phyloP scores from a whole-genome alignment of 1,140 invertebrate species.

The Eciton burchellii region DNA sequence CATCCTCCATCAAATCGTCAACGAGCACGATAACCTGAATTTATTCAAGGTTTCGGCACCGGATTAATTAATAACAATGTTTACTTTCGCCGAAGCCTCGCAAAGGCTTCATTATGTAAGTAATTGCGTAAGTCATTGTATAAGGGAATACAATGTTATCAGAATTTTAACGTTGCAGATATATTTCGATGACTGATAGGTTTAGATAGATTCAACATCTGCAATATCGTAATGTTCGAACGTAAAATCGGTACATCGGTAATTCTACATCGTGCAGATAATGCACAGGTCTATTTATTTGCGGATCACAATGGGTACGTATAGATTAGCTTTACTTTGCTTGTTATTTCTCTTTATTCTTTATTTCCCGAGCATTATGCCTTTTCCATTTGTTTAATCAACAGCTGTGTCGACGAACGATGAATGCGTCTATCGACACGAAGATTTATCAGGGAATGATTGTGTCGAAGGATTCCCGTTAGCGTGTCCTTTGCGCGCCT shows the following conservation, averaged over 20 bases:
- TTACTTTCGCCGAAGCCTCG: no score
- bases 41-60: no score
- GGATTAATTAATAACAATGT: background rate
- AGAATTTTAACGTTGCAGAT: no score
- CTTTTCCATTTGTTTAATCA: slow-evolving; percentile 15
- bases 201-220: no score
- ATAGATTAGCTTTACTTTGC: background rate
- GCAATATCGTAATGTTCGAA: no score
- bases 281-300: background rate
- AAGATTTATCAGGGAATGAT: slow-evolving; percentile 28
- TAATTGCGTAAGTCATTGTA: no score
- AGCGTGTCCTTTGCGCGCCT: slow-evolving; percentile 60
- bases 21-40: no score
- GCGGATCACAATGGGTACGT: background rate
- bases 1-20: background rate
- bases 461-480: slow-evolving; percentile 65
- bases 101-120: no score
- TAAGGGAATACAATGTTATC: no score
- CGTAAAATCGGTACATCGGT: no score
- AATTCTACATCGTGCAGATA: no score
- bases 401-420: background rate
- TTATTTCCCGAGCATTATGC: background rate
- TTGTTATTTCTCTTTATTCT: background rate
- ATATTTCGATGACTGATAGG: no score
- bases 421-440: background rate